phyloP scores from a whole-genome alignment of 1,140 invertebrate genomes.

The Anastatus disparis region DNA sequence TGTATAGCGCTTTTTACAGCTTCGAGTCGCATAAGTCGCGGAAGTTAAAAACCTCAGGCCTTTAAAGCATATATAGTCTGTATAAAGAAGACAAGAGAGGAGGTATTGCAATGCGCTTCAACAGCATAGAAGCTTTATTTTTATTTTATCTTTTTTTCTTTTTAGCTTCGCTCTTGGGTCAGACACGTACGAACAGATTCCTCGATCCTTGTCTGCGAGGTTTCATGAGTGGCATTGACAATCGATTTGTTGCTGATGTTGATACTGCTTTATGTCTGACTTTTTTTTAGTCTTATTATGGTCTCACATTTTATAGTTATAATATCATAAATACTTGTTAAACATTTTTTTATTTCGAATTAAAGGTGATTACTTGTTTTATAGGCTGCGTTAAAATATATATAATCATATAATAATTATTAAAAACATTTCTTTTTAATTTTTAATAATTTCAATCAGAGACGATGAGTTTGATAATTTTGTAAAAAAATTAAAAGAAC shows the following conservation, averaged over 20 bases:
- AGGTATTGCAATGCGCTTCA: background rate
- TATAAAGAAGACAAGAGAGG: constrained; percentile 23
- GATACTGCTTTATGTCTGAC: background rate
- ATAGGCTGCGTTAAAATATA: too few relatives aligned
- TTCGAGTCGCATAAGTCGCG: constrained; percentile 35
- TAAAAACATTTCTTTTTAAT: too few relatives aligned
- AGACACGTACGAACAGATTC: constrained; percentile 23
- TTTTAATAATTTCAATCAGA: too few relatives aligned
- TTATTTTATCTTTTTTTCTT: background rate
- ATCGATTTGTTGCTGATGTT: constrained; percentile 11
- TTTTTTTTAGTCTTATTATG: constrained; percentile 5
- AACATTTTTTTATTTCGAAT: too few relatives aligned
- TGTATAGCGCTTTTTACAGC: constrained; percentile 36
- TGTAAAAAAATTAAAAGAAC: too few relatives aligned
- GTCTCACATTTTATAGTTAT: background rate
- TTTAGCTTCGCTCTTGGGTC: too few relatives aligned
- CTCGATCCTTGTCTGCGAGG: constrained; percentile 22
- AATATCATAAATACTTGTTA: too few relatives aligned
- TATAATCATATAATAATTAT: too few relatives aligned
- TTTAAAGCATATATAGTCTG: too few relatives aligned
- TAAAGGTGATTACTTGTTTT: too few relatives aligned
- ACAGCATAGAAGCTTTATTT: background rate
- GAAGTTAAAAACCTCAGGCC: constrained; percentile 25
- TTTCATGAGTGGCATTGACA: constrained; percentile 37
- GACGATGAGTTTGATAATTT: too few relatives aligned